phyloP scores from a whole-genome alignment of 2,888 invertebrate species.

The Leptopilina drosophilae region DNA sequence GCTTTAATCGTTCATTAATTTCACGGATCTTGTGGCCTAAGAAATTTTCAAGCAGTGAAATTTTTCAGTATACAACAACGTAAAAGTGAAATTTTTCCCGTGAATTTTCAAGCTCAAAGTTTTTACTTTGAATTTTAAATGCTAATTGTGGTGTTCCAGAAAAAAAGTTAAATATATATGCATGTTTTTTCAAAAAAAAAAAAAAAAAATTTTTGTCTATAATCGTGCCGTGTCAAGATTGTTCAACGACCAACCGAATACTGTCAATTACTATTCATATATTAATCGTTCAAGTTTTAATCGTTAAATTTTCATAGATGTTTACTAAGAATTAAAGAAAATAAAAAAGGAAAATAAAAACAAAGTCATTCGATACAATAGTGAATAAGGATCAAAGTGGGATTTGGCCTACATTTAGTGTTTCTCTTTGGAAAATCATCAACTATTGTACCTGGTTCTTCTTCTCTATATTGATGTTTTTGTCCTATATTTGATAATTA shows the following conservation, averaged over 20 bases:
- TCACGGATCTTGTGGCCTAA: conserved; percentile 48
- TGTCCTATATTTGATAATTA: conserved; percentile 20
- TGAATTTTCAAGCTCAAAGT: conserved; percentile 3
- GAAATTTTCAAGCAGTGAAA: background rate
- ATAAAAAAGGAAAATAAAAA: too few relatives aligned
- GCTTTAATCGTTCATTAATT: conserved; percentile 46
- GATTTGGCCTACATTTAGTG: background rate
- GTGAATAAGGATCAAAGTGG: background rate
- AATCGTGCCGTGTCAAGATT: conserved; percentile 8
- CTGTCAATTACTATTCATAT: conserved; percentile 70
- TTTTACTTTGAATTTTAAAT: conserved; percentile 1
- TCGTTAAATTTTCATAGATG: conserved; percentile 65
- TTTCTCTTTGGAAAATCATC: conserved; percentile 11
- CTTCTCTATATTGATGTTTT: background rate
- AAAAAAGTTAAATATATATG: conserved; percentile 1
- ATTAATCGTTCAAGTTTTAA: conserved; percentile 66
- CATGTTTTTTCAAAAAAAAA: conserved; percentile 5
- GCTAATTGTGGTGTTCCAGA: conserved; percentile 18
- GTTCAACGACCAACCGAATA: conserved; percentile 66
- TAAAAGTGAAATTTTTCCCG: conserved; percentile 12
- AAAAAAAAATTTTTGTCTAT: background rate
- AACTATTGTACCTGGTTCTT: conserved; percentile 30
- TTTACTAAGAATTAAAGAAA: conserved; percentile 54
- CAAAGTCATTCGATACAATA: background rate
- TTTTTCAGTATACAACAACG: conserved; percentile 25